A percentile compares a stretch with the other conserved stretches of the same genome.
Evolutionary conservation across 2,113 vertebrate genomes (phyloP).

Genomic region (Ciconia boyciana): DNA sequence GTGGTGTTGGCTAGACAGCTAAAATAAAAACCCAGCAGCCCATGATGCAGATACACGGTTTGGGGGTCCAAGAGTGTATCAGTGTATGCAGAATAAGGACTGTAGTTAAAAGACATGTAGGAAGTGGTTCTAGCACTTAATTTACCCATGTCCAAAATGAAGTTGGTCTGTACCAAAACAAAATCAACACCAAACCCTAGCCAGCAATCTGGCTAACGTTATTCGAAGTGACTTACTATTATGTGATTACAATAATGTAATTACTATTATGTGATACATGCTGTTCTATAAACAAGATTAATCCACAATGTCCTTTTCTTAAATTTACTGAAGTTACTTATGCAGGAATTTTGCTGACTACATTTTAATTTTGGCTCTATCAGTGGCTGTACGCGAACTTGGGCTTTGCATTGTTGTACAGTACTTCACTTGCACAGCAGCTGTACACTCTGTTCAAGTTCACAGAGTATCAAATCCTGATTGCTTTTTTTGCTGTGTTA

Average conservation of each 20-base stretch:
- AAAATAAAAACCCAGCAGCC: neutral
- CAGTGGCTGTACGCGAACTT: neutral
- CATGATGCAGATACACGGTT: neutral
- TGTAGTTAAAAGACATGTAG: neutral
- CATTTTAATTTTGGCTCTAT: conserved; percentile 1
- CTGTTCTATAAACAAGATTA: conserved; percentile 18
- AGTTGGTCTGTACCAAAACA: neutral
- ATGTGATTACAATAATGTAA: neutral
- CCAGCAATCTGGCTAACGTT: neutral
- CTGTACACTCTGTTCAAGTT: conserved; percentile 1
- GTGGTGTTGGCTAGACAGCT: neutral
- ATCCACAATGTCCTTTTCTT: neutral
- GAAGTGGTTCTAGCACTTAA: neutral
- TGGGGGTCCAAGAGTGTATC: neutral
- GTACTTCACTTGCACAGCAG: conserved; percentile 21
- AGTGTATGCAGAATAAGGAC: neutral
- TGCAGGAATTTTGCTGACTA: conserved; percentile 37
- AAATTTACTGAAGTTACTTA: conserved; percentile 6
- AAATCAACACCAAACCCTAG: neutral
- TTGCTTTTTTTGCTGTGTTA: conserved; percentile 25
- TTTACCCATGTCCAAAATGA: neutral
- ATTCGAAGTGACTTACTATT: neutral
- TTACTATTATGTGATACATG: neutral
- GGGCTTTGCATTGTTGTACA: neutral
- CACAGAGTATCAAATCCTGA: conserved; percentile 6